Percentiles rank a stretch among this genome's conserved stretches.
Conservation (phyloP, 2,113 vertebrate genomes). For the Melanerpes aurifrons region DNA sequence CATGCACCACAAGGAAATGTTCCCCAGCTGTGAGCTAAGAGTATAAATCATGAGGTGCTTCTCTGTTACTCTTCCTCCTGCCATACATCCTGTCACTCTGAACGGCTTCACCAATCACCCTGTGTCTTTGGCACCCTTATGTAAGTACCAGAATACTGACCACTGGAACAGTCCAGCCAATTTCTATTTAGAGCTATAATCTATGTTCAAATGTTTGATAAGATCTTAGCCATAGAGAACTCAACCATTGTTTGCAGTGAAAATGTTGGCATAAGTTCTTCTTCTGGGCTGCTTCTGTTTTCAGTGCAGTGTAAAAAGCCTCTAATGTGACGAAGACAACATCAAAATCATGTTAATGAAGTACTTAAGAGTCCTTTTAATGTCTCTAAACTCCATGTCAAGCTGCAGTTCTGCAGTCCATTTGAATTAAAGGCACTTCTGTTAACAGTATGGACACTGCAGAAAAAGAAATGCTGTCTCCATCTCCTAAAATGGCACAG, state of each 20-base stretch:
- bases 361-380: background rate
- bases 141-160: background rate
- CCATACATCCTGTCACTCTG: background rate
- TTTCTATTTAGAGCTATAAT: background rate
- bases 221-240: background rate
- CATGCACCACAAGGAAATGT: background rate
- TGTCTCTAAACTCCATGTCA: background rate
- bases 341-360: background rate
- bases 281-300: background rate
- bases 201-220: background rate
- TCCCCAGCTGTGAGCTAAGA: background rate
- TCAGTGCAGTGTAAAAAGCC: background rate
- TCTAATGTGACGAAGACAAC: background rate
- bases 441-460: background rate
- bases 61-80: background rate
- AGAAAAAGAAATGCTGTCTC: background rate
- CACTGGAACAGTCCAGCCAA: background rate
- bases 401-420: background rate
- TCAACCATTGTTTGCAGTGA: background rate
- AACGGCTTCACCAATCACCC: background rate
- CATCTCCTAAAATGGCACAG: background rate
- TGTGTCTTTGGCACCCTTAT: background rate
- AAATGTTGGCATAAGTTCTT: background rate
- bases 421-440: background rate
- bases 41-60: background rate